Base-by-base conservation (phyloP, 2,113 vertebrate species). In the Pteropus alecto region DNA sequence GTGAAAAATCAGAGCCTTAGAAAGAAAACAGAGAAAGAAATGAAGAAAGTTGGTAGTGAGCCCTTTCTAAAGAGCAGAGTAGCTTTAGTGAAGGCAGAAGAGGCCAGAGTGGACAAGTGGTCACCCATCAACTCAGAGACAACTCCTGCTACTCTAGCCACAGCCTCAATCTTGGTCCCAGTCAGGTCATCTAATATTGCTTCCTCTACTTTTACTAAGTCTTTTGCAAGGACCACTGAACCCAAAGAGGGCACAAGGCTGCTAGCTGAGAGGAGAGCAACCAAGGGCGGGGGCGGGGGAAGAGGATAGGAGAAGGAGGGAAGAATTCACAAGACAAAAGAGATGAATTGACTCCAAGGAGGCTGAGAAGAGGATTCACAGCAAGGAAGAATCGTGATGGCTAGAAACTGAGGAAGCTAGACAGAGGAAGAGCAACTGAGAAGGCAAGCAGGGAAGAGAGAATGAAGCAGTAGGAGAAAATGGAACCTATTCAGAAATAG, bases 201-300 rank as follows among this genome's bases (percentile, higher is more conserved):
- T 60, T 92, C 79, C 21, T 38, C 79, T 77, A 86, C 74, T 76
- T 30, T 54, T 8, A 35, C 58, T 35, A 99, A 98, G 95, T 88
- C 98, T 26, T 99, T 98, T 74, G 98, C 99, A 18, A 99, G 99
- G 35, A 99, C 99, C 11, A 99, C 98, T n/a, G 98, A 99, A 78
- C 98, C 98, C 19, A 99, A 99, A 93, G 99, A 99, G 98, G 99
- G 99, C 0, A 99, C 99, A 18, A 99, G 99, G 35, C 98, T 99
- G 95, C 98, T 99, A 89, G 54, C 98, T 9, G 99, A 99, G 77
- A 99, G 99, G 43, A 98, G 99, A 71, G 21, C 98, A 99, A 24
- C 98, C 99, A 48, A 77, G 99, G 38, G 3, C 0, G 38, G 38
- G 38, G 38, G 38, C 3, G 38, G 38, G 38, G 38, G 99, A 92